Conservation (phyloP, 2,888 invertebrate genomes). For the Mycalesis mineus region DNA sequence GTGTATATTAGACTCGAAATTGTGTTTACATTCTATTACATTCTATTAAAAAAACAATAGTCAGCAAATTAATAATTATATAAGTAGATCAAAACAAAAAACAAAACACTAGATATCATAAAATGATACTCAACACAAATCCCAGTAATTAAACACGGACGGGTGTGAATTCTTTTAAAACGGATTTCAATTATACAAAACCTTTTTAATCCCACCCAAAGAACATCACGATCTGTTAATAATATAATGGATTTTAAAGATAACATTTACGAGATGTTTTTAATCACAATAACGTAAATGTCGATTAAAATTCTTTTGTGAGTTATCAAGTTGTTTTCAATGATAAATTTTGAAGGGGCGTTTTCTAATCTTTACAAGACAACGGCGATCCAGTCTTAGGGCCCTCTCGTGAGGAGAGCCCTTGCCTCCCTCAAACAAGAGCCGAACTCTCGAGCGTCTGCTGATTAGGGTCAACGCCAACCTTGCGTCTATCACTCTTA, state of each 20-base stretch:
- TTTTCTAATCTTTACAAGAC: conserved; percentile 17
- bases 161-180: neutral
- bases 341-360: neutral
- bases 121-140: neutral
- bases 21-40: no score
- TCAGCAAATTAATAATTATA: no score
- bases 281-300: neutral
- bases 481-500: neutral
- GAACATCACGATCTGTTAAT: neutral
- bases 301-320: neutral
- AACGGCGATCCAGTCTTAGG: conserved; percentile 55
- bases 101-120: no score
- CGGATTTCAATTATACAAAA: neutral
- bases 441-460: conserved; percentile 55
- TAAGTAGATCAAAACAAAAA: no score
- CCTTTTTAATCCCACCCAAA: neutral
- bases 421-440: conserved; percentile 58
- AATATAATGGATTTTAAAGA: neutral
- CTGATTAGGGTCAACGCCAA: conserved; percentile 31
- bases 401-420: conserved; percentile 52
- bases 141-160: neutral
- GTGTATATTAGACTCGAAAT: no score
- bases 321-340: neutral
- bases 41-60: no score
- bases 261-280: neutral